Percentiles rank a stretch among this genome's conserved stretches.
Evolutionary conservation across 2,113 vertebrate species (phyloP).

Genomic region (Indicator indicator): DNA sequence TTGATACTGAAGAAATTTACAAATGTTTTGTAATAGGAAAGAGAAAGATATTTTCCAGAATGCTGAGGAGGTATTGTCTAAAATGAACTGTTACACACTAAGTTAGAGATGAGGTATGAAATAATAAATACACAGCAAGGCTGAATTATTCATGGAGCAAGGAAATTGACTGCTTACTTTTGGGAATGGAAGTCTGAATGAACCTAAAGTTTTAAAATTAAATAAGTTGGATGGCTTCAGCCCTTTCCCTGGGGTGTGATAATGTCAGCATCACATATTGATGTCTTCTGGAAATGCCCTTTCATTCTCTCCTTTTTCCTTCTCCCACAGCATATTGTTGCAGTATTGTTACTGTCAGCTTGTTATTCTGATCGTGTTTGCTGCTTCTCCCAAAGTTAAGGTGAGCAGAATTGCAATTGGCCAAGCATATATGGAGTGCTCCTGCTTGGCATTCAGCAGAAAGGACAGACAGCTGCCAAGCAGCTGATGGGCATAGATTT

Average conservation of each 20-base stretch:
- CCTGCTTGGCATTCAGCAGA: background rate
- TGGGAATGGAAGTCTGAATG: background rate
- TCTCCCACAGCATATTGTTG: background rate
- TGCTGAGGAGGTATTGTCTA: background rate
- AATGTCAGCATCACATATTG: background rate
- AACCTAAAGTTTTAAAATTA: background rate
- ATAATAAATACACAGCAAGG: background rate
- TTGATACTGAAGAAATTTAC: conserved; percentile 8
- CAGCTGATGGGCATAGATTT: background rate
- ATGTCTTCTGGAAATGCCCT: conserved; percentile 4
- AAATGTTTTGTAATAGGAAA: background rate
- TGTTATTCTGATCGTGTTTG: background rate
- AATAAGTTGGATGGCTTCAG: background rate
- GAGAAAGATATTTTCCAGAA: background rate
- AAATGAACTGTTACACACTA: background rate
- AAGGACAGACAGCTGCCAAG: background rate
- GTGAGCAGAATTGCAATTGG: background rate
- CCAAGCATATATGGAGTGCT: background rate
- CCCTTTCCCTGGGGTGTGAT: background rate
- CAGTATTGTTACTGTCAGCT: background rate
- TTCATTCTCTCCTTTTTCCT: background rate
- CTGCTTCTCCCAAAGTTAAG: background rate
- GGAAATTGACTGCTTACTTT: conserved; percentile 14
- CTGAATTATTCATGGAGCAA: conserved; percentile 5
- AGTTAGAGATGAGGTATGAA: background rate